Base-by-base conservation (phyloP, 2,113 vertebrate species). In the Chaetura pelagica region DNA sequence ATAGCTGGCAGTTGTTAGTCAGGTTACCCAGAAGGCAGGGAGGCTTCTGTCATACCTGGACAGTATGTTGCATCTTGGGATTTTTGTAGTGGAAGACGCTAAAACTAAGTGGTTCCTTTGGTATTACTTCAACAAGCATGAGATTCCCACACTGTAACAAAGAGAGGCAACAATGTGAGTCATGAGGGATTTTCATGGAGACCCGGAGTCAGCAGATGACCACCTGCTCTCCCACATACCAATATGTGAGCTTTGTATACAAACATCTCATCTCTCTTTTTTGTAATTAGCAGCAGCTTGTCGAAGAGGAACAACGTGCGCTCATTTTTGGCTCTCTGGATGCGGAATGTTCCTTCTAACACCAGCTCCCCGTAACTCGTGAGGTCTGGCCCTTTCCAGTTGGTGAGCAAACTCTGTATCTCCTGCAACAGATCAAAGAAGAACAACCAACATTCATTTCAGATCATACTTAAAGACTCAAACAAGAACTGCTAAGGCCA, bases 1-100 rank as follows among this genome's bases (percentile, higher is more conserved):
- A 57, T 3, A 61, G 19, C 18, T 30, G 2, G 24, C 0, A 2
- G 51, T 48, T 20, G 52, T 12, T 21, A 55, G 26, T 5, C 32
- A 19, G 11, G 29, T 34, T 40, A 86, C 8, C 13, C 74, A 63
- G 48, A 16, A 17, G 76, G 92, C 82, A 73, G 72, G 71, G 59
- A n/a, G 4, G 11, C 19, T 76, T 89, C 64, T 59, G 48, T 38
- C 11, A 27, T 99, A 99, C 99, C 99, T 99, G 99, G 7, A 99
- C 99, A 0, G 99, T 99, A 96, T 99, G 99, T 76, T 99, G 99
- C 81, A 99, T 98, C 98, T 99, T 99, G 91, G 99, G 99, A 94
- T 99, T 99, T 98, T 99, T 99, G 97, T 99, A 99, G 96, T 99
- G 99, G 97, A 99, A 99, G 84, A 99, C 98, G 5, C 99, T 99